phyloP scores from a whole-genome alignment of 2,113 vertebrate genomes.

The Lota lota region DNA sequence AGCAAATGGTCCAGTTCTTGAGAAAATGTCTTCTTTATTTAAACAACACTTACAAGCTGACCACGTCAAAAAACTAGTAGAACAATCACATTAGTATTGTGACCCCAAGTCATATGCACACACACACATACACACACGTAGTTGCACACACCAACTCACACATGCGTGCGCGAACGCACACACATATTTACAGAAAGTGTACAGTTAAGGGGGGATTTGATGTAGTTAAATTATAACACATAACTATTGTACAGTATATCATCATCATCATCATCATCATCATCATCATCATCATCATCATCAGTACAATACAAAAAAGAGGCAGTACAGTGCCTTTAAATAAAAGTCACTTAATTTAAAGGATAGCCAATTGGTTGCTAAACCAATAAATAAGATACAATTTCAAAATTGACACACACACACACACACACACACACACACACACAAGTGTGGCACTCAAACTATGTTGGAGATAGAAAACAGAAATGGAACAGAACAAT shows the following conservation, averaged over 20 bases:
- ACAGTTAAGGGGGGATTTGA: slow-evolving; percentile 62
- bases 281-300: slow-evolving; percentile 2
- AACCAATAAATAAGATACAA: slow-evolving; percentile 70
- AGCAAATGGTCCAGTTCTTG: slow-evolving; percentile 56
- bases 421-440: slow-evolving; percentile 41
- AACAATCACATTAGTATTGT: slow-evolving; percentile 78
- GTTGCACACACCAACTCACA: slow-evolving; percentile 66
- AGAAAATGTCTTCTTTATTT: slow-evolving; percentile 89
- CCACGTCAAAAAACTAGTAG: slow-evolving; percentile 83
- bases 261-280: slow-evolving; percentile 13
- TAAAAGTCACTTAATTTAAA: slow-evolving; percentile 80
- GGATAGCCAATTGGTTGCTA: slow-evolving; percentile 78
- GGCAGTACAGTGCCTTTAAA: slow-evolving; percentile 76
- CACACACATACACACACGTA: slow-evolving; percentile 48
- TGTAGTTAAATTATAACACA: slow-evolving; percentile 75
- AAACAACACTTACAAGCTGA: slow-evolving; percentile 86
- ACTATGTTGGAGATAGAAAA: slow-evolving; percentile 67
- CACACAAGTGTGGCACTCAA: slow-evolving; percentile 72
- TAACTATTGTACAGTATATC: slow-evolving; percentile 71
- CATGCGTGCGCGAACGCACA: slow-evolving; percentile 13
- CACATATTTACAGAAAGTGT: slow-evolving; percentile 66
- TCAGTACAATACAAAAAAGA: slow-evolving; percentile 34
- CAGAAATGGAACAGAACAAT: slow-evolving; percentile 61
- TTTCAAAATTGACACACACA: slow-evolving; percentile 70
- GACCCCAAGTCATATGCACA: slow-evolving; percentile 64